phyloP scores from a whole-genome alignment of 2,797 vertebrate genomes.

The Sebastes oblongus region DNA sequence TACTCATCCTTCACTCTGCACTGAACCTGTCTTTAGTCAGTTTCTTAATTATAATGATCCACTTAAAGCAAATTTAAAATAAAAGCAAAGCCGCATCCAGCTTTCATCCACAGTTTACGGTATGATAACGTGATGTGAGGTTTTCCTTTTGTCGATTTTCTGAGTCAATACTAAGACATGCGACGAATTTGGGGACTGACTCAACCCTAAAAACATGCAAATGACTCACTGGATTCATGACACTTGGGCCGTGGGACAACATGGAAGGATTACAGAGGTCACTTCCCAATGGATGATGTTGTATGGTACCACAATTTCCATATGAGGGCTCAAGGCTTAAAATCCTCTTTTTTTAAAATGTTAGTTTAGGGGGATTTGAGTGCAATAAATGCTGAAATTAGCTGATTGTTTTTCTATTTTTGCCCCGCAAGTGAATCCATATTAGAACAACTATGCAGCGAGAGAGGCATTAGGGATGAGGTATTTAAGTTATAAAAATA shows the following conservation, averaged over 20 bases:
- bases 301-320: constrained; percentile 54
- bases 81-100: constrained; percentile 11
- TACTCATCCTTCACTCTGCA: neutral
- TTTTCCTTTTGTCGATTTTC: constrained; percentile 44
- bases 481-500: constrained; percentile 70
- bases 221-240: constrained; percentile 68
- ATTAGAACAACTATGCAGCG: constrained; percentile 47
- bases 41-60: neutral
- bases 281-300: constrained; percentile 54
- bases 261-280: constrained; percentile 51
- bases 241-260: constrained; percentile 64
- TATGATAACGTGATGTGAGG: constrained; percentile 23
- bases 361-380: constrained; percentile 28
- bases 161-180: constrained; percentile 33
- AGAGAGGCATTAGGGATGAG: constrained; percentile 38
- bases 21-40: neutral
- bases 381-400: constrained; percentile 50
- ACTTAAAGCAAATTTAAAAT: constrained; percentile 2
- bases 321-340: constrained; percentile 24
- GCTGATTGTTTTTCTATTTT: constrained; percentile 18
- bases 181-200: constrained; percentile 53
- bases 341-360: constrained; percentile 9
- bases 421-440: constrained; percentile 3
- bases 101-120: constrained; percentile 13
- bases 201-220: constrained; percentile 63